Base-by-base conservation (phyloP, 2,113 vertebrate species). In the Cricetomys ansorgei region DNA sequence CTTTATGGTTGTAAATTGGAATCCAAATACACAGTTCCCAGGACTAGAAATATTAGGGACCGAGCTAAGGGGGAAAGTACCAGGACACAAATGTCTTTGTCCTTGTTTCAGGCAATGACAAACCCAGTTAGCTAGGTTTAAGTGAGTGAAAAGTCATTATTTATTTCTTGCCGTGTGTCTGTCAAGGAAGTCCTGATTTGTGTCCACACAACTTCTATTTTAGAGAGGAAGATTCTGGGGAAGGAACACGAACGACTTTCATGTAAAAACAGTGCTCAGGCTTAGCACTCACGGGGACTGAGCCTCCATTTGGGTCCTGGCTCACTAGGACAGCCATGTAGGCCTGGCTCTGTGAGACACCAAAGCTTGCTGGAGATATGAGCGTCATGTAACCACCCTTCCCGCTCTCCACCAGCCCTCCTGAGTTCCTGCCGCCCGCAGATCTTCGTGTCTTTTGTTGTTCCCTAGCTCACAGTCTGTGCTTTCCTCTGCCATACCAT, bases 401-500 rank as follows among this genome's bases (percentile, higher is more conserved):
- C 62, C 81, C 79, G 53, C 45, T 85, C 86, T 43, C 77, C 16
- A 3, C 0, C 31, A 50, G 93, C 48, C 57, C 34, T 94, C n/a
- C 92, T 34, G 92, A 83, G 67, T 70, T 43, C 80, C 10, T 84
- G 93, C 92, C 93, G 70, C 86, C 90, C 92, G 85, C 92, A 88
- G 45, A 88, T 86, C 3, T 92, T 87, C 75, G 16, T 50, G 27
- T 37, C 50, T 89, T 94, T 91, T 92, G 83, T 96, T 73, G 40
- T 72, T 43, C 40, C 73, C 65, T 70, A 13, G 80, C 53, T 84
- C 92, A 43, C 67, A 75, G 91, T 59, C 64, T 31, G 7, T 72
- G 84, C 88, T 65, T 95, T 50, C 73, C 62, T 96, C 73, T 93
- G 94, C 96, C 59, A 69, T 88, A 84, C 88, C 95, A 48, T 86